Percentiles rank a stretch among this genome's conserved stretches.
These are phyloP conservation scores for Malthinus flaveolus DNA, from an alignment of 2,888 invertebrate species.

Conservation along the genomic window DNA sequence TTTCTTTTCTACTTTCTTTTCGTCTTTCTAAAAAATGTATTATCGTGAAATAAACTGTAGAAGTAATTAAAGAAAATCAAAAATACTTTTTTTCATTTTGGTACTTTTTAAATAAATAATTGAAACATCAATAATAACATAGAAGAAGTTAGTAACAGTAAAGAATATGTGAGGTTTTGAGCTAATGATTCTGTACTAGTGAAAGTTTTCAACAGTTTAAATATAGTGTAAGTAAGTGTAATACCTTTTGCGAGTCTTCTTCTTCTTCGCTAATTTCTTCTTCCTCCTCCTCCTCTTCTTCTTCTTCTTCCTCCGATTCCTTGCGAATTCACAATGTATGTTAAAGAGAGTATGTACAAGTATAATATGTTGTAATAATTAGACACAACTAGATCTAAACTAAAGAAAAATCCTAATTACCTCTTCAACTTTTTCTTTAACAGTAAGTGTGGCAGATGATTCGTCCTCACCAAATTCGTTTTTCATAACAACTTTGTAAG, in stretches of 20 bases:
- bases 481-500: constrained; percentile 82
- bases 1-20: constrained; percentile 39
- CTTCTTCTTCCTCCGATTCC: constrained; percentile 26
- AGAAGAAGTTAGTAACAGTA: not conserved
- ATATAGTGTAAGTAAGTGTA: constrained; percentile 7
- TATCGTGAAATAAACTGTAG: too few species aligned
- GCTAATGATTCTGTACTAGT: too few species aligned
- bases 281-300: constrained; percentile 54
- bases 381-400: not conserved
- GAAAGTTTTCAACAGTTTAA: not conserved
- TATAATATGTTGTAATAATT: constrained; percentile 1
- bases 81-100: too few species aligned
- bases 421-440: constrained; percentile 59
- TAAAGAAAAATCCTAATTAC: constrained; percentile 5
- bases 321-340: constrained; percentile 18
- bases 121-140: not conserved
- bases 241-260: constrained; percentile 45
- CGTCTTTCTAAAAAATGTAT: not conserved
- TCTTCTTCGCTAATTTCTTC: constrained; percentile 52
- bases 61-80: too few species aligned
- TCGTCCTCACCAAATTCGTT: constrained; percentile 93
- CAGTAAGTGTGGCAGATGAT: constrained; percentile 81
- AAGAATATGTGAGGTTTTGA: not conserved
- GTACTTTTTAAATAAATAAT: not conserved
- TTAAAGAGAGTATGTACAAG: constrained; percentile 13